Evolutionary conservation across 2,113 vertebrate genomes (phyloP).

Genomic region (Serilophus lunatus): DNA sequence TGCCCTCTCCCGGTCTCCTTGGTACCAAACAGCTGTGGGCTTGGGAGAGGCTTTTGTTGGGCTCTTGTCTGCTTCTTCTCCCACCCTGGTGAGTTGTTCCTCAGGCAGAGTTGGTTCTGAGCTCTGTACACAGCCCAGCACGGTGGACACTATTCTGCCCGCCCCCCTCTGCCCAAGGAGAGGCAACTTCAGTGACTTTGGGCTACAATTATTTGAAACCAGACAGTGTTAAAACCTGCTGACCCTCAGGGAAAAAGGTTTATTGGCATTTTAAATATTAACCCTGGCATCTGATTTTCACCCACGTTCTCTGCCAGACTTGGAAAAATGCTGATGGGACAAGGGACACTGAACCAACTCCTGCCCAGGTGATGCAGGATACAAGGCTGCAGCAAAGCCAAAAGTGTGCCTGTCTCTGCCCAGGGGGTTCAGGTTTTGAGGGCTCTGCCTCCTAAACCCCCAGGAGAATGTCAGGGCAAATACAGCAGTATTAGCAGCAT

Average conservation of each 20-base stretch:
- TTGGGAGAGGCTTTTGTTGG: background rate
- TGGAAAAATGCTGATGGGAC: background rate
- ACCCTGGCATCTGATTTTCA: background rate
- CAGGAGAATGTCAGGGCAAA: background rate
- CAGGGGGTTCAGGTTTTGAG: background rate
- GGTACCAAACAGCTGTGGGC: background rate
- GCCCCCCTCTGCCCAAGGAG: background rate
- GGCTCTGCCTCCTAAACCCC: background rate
- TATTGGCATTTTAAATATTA: background rate
- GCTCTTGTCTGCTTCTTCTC: background rate
- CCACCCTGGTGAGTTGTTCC: fast-evolving
- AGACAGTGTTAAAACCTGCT: background rate
- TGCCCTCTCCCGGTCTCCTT: background rate
- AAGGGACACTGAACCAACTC: background rate
- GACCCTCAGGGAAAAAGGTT: background rate
- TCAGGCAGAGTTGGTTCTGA: background rate
- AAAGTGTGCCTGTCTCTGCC: background rate
- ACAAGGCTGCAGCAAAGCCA: fast-evolving
- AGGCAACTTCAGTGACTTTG: background rate
- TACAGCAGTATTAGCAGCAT: fast-evolving
- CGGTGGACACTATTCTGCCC: background rate
- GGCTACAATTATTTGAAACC: background rate
- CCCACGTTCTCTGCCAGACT: fast-evolving
- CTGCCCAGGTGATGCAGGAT: fast-evolving
- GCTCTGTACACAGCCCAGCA: background rate